These are phyloP conservation scores for Pygathrix nemaeus DNA, from an alignment of 2,113 vertebrate genomes.

Conservation along the genomic window DNA sequence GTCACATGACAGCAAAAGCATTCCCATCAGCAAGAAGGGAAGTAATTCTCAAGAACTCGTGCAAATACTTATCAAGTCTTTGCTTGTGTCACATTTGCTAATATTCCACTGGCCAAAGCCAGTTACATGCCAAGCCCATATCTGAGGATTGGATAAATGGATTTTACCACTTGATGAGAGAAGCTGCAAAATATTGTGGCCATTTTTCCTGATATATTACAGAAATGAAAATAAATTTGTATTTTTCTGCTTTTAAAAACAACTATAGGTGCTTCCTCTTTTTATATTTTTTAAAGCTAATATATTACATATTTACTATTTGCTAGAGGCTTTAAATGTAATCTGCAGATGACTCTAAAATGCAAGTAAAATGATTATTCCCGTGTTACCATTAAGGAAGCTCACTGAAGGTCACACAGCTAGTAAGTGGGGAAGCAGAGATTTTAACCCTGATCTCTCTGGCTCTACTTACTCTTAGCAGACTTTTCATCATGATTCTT, in stretches of 20 bases:
- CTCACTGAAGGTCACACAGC: neutral
- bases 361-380: neutral
- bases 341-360: neutral
- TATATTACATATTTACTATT: conserved; percentile 5
- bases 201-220: neutral
- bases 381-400: neutral
- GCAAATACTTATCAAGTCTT: neutral
- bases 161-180: neutral
- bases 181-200: neutral
- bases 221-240: neutral
- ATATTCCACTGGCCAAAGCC: neutral
- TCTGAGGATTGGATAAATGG: neutral
- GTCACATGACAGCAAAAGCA: neutral
- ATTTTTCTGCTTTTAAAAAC: neutral
- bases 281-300: neutral
- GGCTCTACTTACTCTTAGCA: neutral
- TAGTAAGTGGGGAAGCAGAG: neutral
- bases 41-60: neutral
- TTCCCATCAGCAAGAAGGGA: no score
- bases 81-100: neutral
- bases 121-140: neutral
- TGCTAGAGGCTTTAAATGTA: neutral
- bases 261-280: neutral
- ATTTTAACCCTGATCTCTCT: neutral
- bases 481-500: neutral